A percentile compares a stretch with the other conserved stretches of the same genome.
phyloP scores from a whole-genome alignment of 2,888 invertebrate species.

The Macaria notata region DNA sequence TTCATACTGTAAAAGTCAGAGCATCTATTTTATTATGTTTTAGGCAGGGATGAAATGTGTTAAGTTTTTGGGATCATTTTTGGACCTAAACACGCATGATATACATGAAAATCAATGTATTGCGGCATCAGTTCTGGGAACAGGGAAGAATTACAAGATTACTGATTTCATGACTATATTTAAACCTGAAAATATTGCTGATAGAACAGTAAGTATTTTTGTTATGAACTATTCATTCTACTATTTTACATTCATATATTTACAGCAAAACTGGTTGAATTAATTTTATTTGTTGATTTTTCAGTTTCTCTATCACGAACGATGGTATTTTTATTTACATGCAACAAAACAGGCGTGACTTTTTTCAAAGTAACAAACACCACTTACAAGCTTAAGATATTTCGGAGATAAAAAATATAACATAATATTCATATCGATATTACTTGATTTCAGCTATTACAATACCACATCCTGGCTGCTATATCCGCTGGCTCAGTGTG shows the following conservation, averaged over 20 bases:
- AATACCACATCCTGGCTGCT: constrained; percentile 82
- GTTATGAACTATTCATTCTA: no score
- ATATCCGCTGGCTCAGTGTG: constrained; percentile 84
- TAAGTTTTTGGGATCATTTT: constrained; percentile 8
- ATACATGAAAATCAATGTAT: constrained; percentile 15
- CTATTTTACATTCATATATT: no score
- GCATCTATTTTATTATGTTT: constrained; percentile 1
- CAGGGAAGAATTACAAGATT: constrained; percentile 10
- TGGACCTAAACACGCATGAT: constrained; percentile 24
- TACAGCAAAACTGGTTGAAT: no score
- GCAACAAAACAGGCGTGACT: no score
- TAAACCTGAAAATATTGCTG: constrained; percentile 29
- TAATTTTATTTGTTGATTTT: no score
- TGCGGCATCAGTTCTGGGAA: constrained; percentile 16
- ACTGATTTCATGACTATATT: constrained; percentile 36
- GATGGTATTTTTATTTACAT: no score
- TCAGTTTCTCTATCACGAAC: no score
- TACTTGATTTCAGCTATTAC: constrained; percentile 61
- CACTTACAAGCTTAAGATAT: no score
- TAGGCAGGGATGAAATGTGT: constrained; percentile 27
- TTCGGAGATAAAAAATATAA: no score
- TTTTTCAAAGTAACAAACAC: no score
- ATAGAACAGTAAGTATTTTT: constrained; percentile 23
- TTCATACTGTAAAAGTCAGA: no score
- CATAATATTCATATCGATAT: no score